Conservation (phyloP, 2,113 vertebrate species). For the Coptodon rendalli region DNA sequence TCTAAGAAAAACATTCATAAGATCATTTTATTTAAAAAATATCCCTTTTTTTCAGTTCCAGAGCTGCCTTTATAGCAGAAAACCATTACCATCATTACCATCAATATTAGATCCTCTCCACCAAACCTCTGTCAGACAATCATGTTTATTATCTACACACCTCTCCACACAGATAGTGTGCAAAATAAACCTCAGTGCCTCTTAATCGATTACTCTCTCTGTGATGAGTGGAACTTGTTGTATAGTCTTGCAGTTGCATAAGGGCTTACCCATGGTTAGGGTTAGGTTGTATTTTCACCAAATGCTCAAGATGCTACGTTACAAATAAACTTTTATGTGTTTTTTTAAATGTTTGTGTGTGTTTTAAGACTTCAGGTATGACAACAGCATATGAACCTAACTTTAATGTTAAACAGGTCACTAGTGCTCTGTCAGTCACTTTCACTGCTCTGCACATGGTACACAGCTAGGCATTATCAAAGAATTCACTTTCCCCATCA, state of each 20-base stretch:
- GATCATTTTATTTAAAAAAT: neutral
- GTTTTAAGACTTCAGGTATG: neutral
- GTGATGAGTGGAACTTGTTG: neutral
- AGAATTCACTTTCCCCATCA: neutral
- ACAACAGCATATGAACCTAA: neutral
- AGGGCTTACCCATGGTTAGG: neutral
- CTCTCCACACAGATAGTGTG: neutral
- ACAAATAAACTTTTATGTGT: neutral
- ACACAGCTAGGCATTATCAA: neutral
- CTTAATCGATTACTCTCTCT: neutral
- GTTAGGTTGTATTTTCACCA: neutral
- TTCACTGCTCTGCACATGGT: neutral
- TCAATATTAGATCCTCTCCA: neutral
- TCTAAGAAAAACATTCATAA: neutral
- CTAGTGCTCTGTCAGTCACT: neutral
- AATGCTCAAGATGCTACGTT: neutral
- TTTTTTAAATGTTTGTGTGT: neutral
- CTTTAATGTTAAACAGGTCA: neutral
- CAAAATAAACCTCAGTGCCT: neutral
- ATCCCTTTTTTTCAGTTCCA: neutral
- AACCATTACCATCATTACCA: neutral
- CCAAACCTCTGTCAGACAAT: neutral
- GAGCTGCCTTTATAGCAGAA: neutral
- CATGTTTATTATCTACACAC: neutral
- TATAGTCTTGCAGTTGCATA: neutral